Base-by-base conservation (phyloP, 2,888 invertebrate genomes). In the Pollenia labialis region DNA sequence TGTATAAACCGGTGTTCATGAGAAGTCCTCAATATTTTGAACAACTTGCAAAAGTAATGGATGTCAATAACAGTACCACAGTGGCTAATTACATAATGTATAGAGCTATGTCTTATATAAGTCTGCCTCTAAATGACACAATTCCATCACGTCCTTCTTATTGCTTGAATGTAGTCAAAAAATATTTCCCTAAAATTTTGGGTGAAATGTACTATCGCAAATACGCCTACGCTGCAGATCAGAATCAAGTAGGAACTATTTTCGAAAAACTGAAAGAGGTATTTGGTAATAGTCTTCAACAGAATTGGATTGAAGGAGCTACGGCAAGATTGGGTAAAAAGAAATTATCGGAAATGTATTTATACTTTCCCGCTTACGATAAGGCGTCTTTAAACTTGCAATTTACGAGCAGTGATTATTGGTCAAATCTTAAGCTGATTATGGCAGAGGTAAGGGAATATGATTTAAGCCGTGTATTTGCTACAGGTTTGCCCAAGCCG, bases 11-110 rank as follows among this genome's bases (percentile, higher is more conserved):
- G 0, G 91, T 93, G 0, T 92, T 90, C 44, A 90, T 93, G 91
- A 90, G 89, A 2, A 88, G 90, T 0, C 91, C 90, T 4, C 81
- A 88, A 3, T 92, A 92, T 69, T 92, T 90, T 54, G 81, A 77
- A 1, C 90, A 93, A 46, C 83, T 92, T 10, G 85, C 90, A 7
- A 90, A 90, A 23, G 89, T 93, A 7, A 87, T 91, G 32, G 91
- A 90, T 18, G 89, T 90, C 1, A 69, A 91, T 23, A 90, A 92
- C 44, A 87, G 87, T 14, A 90, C 89, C 6, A 88, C 89, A 8
- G 85, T 92, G 9, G 92, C 93, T 11, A 93, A 92, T 83, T 92
- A 92, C 32, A 90, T 92, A 0, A 92, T 92, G 93, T 92, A 92
- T 62, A 89, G 92, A 10, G 92, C 92, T 0, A 48, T 92, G 2